Base-by-base conservation (phyloP, 2,888 invertebrate species). In the Notodonta dromedarius region DNA sequence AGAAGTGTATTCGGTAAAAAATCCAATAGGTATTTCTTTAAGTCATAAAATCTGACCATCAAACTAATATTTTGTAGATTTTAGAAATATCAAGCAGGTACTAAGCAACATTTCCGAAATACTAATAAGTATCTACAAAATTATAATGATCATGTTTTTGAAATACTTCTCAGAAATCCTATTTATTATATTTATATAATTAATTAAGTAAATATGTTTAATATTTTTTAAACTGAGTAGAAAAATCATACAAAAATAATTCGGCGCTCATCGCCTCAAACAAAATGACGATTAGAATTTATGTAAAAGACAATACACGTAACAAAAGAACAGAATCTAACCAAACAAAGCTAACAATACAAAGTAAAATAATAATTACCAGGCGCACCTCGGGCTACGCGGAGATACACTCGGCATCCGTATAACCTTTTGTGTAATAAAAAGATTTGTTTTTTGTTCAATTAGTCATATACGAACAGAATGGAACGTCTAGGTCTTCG, bases 281-380 rank as follows among this genome's bases (percentile, higher is more conserved):
- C 62, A 65, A 66, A 76, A 83, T 84, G 84, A 85, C 82, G 84
- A 84, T 87, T 80, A 84, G 74, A 80, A 82, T 84, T 74, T 77
- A 86, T 84, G 83, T 72, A 80, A 77, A 84, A 88, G 87, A 88
- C 87, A 84, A 82, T 77, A 76, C 73, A 76, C 64, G 69, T 82
- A 84, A 85, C 86, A 88, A 87, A 89, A 87, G 88, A 88, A 88
- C 75, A 74, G 73, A 67, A 70, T 67, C 64, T 40, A 76, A 74
- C 73, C 71, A 76, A 84, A 86, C 85, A 85, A 83, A 84, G 81
- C 73, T 66, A 64, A 74, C 77, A 77, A 77, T 77, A 86, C 88
- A 90, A 89, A 90, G 90, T 86, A 79, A 85, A 87, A 90, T 80
- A 86, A 90, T 90, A 88, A 90, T 89, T 89, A 89, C 80, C 80